A percentile compares a stretch with the other conserved stretches of the same genome.
These are phyloP conservation scores for Dipodomys ordii DNA, from an alignment of 2,113 vertebrate species.

Conservation along the genomic window DNA sequence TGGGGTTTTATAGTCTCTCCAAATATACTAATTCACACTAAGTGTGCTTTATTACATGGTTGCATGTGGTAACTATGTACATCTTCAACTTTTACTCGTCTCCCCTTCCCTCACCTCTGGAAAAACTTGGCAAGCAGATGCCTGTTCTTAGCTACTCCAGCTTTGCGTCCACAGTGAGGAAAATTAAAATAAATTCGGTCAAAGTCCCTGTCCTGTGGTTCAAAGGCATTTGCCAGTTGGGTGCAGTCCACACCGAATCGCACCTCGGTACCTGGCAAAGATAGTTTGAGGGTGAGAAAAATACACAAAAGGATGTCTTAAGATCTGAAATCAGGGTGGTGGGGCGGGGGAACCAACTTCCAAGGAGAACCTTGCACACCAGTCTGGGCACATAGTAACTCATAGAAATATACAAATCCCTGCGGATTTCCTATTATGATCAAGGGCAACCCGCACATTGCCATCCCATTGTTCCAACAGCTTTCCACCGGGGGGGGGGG, in stretches of 20 bases:
- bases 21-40: background rate
- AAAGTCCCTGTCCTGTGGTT: slow-evolving; percentile 84
- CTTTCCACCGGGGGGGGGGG: background rate
- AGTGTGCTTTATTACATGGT: background rate
- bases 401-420: too few species aligned
- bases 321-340: background rate
- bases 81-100: background rate
- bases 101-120: slow-evolving; percentile 87
- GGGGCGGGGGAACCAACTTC: background rate
- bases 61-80: background rate
- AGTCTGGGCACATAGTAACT: background rate
- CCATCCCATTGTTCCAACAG: too few species aligned
- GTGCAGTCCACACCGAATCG: slow-evolving; percentile 94
- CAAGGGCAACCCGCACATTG: too few species aligned
- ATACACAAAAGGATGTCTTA: background rate
- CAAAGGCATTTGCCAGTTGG: slow-evolving; percentile 86
- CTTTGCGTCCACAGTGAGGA: slow-evolving; percentile 97
- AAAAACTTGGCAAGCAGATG: slow-evolving; percentile 94
- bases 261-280: slow-evolving; percentile 88
- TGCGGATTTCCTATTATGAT: fast-evolving
- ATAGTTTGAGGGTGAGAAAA: background rate
- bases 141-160: slow-evolving; percentile 95
- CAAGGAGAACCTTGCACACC: background rate
- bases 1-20: background rate
- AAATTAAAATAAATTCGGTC: slow-evolving; percentile 96